phyloP scores from a whole-genome alignment of 2,888 invertebrate genomes.

The Corythucha ciliata region DNA sequence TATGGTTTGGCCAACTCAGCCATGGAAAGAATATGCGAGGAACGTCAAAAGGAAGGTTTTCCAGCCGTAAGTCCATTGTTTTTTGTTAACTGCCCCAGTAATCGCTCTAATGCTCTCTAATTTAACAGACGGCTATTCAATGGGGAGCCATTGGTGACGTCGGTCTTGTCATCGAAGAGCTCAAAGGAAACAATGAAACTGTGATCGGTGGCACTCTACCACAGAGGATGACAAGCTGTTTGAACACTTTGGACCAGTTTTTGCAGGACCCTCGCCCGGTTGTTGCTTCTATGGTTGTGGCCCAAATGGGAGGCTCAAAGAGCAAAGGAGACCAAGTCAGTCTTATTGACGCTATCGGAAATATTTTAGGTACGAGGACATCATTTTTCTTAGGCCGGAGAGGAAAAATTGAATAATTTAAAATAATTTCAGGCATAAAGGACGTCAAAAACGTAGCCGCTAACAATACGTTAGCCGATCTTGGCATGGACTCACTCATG shows the following conservation, averaged over 20 bases:
- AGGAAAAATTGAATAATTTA: not conserved
- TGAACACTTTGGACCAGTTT: conserved; percentile 79
- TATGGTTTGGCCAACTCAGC: conserved; percentile 81
- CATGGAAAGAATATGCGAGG: conserved; percentile 55
- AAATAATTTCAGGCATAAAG: conserved; percentile 57
- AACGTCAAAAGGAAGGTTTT: conserved; percentile 48
- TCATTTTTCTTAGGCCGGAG: not conserved
- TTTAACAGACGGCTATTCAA: conserved; percentile 65
- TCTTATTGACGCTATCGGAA: conserved; percentile 70
- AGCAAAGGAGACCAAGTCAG: conserved; percentile 46
- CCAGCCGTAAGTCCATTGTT: conserved; percentile 27
- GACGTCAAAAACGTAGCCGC: conserved; percentile 70
- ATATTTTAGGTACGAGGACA: conserved; percentile 59
- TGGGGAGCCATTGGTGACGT: conserved; percentile 99
- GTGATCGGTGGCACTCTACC: conserved; percentile 93
- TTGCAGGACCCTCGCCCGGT: conserved; percentile 81
- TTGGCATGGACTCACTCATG: conserved; percentile 98
- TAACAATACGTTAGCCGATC: conserved; percentile 73
- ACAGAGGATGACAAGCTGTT: conserved; percentile 89
- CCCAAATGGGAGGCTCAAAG: conserved; percentile 59
- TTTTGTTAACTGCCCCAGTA: too few relatives aligned
- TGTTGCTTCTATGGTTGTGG: conserved; percentile 73
- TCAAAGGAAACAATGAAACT: conserved; percentile 81
- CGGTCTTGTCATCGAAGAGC: conserved; percentile 79
- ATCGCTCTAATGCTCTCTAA: too few relatives aligned